Evolutionary conservation across 2,797 vertebrate genomes (phyloP), one percentile per base, ranked within the genome.

Genomic region (Micromesistius poutassou): DNA sequence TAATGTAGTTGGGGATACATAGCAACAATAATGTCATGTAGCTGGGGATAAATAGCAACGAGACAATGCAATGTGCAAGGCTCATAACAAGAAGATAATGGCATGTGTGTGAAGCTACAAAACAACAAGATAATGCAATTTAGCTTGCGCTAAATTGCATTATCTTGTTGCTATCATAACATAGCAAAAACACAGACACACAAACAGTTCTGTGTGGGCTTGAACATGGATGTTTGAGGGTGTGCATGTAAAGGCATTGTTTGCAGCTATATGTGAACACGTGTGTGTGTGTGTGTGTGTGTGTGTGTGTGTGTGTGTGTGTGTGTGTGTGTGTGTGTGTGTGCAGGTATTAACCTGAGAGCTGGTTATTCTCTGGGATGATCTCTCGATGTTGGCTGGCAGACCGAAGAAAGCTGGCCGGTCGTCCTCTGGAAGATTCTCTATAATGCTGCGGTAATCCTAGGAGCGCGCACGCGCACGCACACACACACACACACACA

Each of bases 371-470:
- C 96, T 94, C 86, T 99, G 97, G 31, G 97, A 95, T 42, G 97
- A 98, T 78, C 95, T 95, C 79, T 97, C 97, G 30, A 98, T 97
- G 87, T 99, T 99, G 85, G 96, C 96, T 72, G 98, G 96, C 22
- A 99, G 93, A 83, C 98, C 97, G 83, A 99, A 98, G 91, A 97
- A 98, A 30, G 94, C 94, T 3, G 97, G 98, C 77, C 94, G 96
- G 90, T 99, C 97, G 71, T 98, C 96, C 89, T 99, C 98, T 30
- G 97, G 98, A 82, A 99, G 96, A 82, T 91, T 94, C 85, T 96
- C 95, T 81, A 99, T 96, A 83, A 97, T 81, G 42, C 86, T 89
- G 80, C 96, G 94, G 85, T 98, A 99, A 91, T 98, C 98, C 98
- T 99, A 84, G 70, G 78, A 78, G 89, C 77, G 89, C 72, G 88